A percentile compares a stretch with the other conserved stretches of the same genome.
These are phyloP conservation scores for Leptestheria dahalacensis DNA, from an alignment of 1,140 invertebrate genomes.

Conservation along the genomic window DNA sequence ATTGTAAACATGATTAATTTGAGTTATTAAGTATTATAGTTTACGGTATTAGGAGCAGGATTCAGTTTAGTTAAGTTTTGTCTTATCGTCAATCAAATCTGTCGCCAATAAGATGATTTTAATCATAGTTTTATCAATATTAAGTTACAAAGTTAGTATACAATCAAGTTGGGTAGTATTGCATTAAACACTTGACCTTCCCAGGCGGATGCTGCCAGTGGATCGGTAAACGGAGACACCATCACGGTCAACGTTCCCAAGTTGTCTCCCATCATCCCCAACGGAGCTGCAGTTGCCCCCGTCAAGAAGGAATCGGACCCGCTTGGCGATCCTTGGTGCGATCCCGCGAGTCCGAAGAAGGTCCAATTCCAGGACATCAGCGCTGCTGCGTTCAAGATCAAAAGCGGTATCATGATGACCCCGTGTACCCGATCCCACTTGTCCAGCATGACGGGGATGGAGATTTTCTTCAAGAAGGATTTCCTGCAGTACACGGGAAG, in stretches of 20 bases:
- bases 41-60: too few relatives aligned
- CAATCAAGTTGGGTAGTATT: background rate
- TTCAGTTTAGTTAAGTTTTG: too few relatives aligned
- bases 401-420: slow-evolving; percentile 61
- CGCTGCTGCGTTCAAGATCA: slow-evolving; percentile 74
- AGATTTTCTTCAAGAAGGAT: slow-evolving; percentile 84
- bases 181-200: background rate
- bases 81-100: too few relatives aligned
- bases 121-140: too few relatives aligned
- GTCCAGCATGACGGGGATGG: slow-evolving; percentile 57
- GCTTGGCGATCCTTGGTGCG: slow-evolving; percentile 49
- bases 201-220: too few relatives aligned
- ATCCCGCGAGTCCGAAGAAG: slow-evolving; percentile 52
- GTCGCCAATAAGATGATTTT: too few relatives aligned
- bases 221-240: background rate
- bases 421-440: slow-evolving; percentile 70
- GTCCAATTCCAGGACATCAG: slow-evolving; percentile 77
- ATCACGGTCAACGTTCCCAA: background rate
- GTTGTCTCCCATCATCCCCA: background rate
- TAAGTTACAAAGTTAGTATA: background rate
- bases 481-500: slow-evolving; percentile 82
- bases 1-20: too few relatives aligned
- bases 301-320: background rate
- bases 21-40: too few relatives aligned
- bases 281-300: background rate